Evolutionary conservation across 2,797 vertebrate genomes (phyloP).

Genomic region (Nyctibius grandis): DNA sequence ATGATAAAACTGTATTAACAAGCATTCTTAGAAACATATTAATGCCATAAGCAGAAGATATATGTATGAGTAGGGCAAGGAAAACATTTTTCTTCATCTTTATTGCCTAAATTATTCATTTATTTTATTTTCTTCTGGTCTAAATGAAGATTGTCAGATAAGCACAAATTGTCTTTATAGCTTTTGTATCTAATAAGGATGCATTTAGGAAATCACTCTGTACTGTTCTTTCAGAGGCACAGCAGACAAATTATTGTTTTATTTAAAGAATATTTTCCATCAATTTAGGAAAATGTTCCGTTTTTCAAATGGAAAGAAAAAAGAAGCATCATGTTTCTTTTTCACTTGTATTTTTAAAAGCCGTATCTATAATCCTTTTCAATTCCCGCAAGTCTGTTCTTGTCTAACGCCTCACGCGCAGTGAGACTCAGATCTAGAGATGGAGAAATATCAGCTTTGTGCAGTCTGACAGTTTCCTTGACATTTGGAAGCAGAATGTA

Average conservation of each 20-base stretch:
- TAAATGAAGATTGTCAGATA: not conserved
- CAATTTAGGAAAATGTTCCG: not conserved
- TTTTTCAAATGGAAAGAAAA: not conserved
- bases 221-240: not conserved
- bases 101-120: not conserved
- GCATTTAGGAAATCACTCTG: not conserved
- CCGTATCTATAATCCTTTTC: not conserved
- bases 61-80: not conserved
- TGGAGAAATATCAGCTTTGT: not conserved
- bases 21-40: not conserved
- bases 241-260: not conserved
- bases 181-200: not conserved
- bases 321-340: not conserved
- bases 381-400: not conserved
- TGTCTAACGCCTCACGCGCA: not conserved
- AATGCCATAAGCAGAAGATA: not conserved
- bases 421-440: not conserved
- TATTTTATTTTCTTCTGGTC: not conserved
- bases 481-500: not conserved
- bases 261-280: not conserved
- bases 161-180: not conserved
- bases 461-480: not conserved
- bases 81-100: not conserved
- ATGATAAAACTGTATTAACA: not conserved
- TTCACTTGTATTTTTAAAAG: not conserved